phyloP scores from a whole-genome alignment of 2,113 vertebrate species.

The Archilochus colubris region DNA sequence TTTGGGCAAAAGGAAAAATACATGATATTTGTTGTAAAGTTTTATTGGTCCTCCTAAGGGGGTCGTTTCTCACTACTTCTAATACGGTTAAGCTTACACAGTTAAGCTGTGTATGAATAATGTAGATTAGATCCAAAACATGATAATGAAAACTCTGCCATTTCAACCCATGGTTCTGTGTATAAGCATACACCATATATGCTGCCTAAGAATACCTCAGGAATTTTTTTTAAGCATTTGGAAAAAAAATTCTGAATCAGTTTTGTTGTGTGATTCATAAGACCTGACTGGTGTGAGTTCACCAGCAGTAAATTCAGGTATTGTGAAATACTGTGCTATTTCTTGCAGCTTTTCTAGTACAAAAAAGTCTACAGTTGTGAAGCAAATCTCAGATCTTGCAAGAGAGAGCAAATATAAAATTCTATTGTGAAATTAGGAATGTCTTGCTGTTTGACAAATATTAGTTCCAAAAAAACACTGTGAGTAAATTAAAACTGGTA shows the following conservation, averaged over 20 bases:
- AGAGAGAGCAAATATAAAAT: background rate
- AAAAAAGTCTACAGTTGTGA: background rate
- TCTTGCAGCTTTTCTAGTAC: background rate
- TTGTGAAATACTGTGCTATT: background rate
- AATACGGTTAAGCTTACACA: background rate
- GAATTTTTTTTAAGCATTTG: background rate
- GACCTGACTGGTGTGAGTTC: background rate
- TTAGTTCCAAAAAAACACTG: background rate
- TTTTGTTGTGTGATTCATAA: background rate
- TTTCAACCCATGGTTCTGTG: background rate
- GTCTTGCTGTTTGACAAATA: background rate
- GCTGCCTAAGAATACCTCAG: background rate
- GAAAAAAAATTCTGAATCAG: background rate
- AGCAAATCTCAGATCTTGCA: background rate
- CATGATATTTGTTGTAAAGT: background rate
- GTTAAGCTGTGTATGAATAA: background rate
- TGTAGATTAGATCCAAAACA: background rate
- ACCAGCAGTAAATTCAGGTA: background rate
- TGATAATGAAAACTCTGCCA: background rate
- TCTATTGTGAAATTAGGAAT: background rate
- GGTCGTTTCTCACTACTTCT: background rate
- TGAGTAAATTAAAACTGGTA: background rate
- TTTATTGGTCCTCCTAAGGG: background rate
- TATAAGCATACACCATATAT: background rate
- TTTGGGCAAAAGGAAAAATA: background rate